These are phyloP conservation scores for Betta splendens DNA, from an alignment of 2,797 vertebrate species.

Conservation along the genomic window DNA sequence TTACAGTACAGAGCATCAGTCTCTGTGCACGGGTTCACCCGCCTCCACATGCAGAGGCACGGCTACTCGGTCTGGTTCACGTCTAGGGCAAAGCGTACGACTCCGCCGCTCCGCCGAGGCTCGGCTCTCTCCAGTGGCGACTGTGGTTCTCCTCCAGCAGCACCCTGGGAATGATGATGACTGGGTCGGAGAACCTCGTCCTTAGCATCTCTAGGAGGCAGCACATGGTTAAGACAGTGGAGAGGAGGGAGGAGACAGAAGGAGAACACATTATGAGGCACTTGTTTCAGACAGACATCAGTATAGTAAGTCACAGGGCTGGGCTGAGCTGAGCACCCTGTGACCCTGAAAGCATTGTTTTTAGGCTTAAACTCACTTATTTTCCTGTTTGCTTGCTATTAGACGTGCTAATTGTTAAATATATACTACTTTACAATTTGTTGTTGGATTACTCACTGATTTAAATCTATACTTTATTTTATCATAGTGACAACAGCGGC, in stretches of 20 bases:
- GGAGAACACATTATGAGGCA: slow-evolving; percentile 72
- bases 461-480: slow-evolving; percentile 18
- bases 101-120: slow-evolving; percentile 68
- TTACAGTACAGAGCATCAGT: slow-evolving; percentile 69
- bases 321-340: slow-evolving; percentile 73
- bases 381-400: slow-evolving; percentile 5
- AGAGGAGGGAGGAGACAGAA: slow-evolving; percentile 56
- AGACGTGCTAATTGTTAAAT: slow-evolving; percentile 5
- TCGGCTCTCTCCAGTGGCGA: slow-evolving; percentile 75
- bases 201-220: slow-evolving; percentile 81
- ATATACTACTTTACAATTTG: too few relatives aligned
- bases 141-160: slow-evolving; percentile 81
- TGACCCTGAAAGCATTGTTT: slow-evolving; percentile 53
- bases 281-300: slow-evolving; percentile 48
- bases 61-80: slow-evolving; percentile 76
- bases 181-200: slow-evolving; percentile 80
- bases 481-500: slow-evolving; percentile 17
- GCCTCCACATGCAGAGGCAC: slow-evolving; percentile 19
- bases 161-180: slow-evolving; percentile 84
- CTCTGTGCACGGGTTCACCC: slow-evolving; percentile 25
- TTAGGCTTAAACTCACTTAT: background rate
- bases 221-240: slow-evolving; percentile 71
- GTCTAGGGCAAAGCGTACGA: slow-evolving; percentile 82
- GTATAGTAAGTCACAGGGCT: slow-evolving; percentile 40
- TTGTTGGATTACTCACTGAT: too few relatives aligned